Evolutionary conservation across 2,797 vertebrate genomes (phyloP), one percentile per base, ranked within the genome.

Genomic region (Betta splendens): DNA sequence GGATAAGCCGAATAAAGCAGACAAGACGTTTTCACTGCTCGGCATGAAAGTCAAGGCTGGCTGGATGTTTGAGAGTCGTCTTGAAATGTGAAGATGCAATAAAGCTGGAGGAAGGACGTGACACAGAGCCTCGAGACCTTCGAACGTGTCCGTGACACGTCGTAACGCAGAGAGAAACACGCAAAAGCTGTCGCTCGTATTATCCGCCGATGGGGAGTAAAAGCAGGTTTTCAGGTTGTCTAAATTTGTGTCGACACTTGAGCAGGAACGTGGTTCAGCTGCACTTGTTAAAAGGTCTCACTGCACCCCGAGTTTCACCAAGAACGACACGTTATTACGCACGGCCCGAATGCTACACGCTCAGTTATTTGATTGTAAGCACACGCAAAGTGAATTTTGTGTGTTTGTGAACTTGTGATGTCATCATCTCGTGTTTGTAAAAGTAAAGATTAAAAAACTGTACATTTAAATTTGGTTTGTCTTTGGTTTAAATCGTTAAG

Each of bases 261-360:
- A 18, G 11, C 16, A 32, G 35, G 46, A 67, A 59, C 48, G 55
- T 50, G 46, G 39, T 65, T 49, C 7, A 21, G 17, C 11, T 65
- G 61, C 37, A 64, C 29, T 44, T 39, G 28, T 52, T 64, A 38
- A 17, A n/a, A 43, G 52, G 45, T 25, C 28, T 58, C 13, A 15
- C 21, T 13, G 23, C 43, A 23, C 52, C 56, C 16, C 25, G 33
- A 55, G 7, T 46, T 57, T 57, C 50, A 67, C n/a, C n/a, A n/a
- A n/a, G n/a, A n/a, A n/a, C n/a, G n/a, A n/a, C n/a, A n/a, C n/a
- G n/a, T n/a, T n/a, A n/a, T n/a, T n/a, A n/a, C n/a, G n/a, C n/a
- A n/a, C n/a, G n/a, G n/a, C n/a, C n/a, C n/a, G n/a, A n/a, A n/a
- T n/a, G n/a, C n/a, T n/a, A n/a, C n/a, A n/a, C n/a, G n/a, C n/a